Base-by-base conservation (phyloP, 2,113 vertebrate species). In the Cettia cetti region DNA sequence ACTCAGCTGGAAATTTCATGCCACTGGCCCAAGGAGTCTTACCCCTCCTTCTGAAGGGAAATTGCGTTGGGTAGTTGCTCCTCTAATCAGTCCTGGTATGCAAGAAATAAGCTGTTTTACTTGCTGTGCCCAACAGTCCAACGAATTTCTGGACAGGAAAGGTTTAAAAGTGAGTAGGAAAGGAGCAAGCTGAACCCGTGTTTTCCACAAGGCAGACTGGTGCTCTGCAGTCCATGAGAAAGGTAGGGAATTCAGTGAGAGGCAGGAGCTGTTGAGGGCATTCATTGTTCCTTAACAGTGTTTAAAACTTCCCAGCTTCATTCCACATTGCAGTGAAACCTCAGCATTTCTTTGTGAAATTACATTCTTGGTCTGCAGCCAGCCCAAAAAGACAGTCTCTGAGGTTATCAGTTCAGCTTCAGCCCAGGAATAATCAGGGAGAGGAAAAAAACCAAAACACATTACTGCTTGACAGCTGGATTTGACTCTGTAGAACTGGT, bases 381-480 rank as follows among this genome's bases (percentile, higher is more conserved):
- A 94, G 81, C 22, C 69, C 4, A 2, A 79, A 89, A 95, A 94
- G 84, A 65, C 60, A 71, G 92, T 87, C 49, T 89, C 53, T 15
- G 61, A 93, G 90, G 90, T 97, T 96, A 94, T 96, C 93, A 76
- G 90, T 89, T 94, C 88, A 95, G 86, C 72, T 89, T 95, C 72
- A 93, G 85, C 52, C 21, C 52, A 81, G 56, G 56, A 93, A 78
- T 64, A 76, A 83, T 78, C 69, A 78, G n/a, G 42, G 28, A 82
- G 50, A 93, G 12, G 8, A 4, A 56, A 84, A 72, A 91, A 39
- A 0, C 4, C 15, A 63, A 86, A 85, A 35, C 22, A 70, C 49
- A 33, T 74, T 75, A 56, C 60, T 60, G 20, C 77, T 85, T 94
- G 90, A 92, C 77, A 94, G 85, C 47, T 93, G 71, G 52, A 75